A percentile compares a stretch with the other conserved stretches of the same genome.
phyloP scores from a whole-genome alignment of 2,888 invertebrate genomes.

The Xestia rhomboidea region DNA sequence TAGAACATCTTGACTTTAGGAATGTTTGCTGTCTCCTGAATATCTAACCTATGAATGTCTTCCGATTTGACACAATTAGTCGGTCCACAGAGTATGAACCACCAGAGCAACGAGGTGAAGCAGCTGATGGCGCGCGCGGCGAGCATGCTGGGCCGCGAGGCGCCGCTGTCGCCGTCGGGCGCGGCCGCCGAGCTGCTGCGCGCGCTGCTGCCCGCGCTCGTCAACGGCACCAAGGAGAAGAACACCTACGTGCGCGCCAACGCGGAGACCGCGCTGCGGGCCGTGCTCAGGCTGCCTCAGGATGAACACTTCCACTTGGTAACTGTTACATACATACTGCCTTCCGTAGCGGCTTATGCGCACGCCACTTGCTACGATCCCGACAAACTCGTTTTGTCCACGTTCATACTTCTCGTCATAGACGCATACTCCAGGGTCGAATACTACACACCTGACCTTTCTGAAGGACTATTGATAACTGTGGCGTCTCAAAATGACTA shows the following conservation, averaged over 20 bases:
- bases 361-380: background rate
- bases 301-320: constrained; percentile 94
- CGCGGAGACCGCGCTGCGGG: constrained; percentile 97
- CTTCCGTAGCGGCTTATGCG: too few species aligned
- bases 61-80: background rate
- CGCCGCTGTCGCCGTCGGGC: constrained; percentile 53
- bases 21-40: background rate
- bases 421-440: background rate
- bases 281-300: constrained; percentile 94
- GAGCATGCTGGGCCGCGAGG: constrained; percentile 93
- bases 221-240: constrained; percentile 99
- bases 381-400: background rate
- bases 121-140: constrained; percentile 96
- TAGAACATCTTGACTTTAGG: background rate
- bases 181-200: constrained; percentile 92
- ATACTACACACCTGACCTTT: background rate
- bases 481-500: background rate
- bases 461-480: background rate
- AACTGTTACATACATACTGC: background rate
- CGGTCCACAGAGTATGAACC: constrained; percentile 95
- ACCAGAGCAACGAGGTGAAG: constrained; percentile 98
- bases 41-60: background rate
- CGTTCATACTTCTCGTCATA: background rate
- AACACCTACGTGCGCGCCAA: constrained; percentile 98
- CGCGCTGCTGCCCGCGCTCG: constrained; percentile 96